Evolutionary conservation across 2,888 invertebrate genomes (phyloP).

Genomic region (Leptinotarsa rubiginosa): DNA sequence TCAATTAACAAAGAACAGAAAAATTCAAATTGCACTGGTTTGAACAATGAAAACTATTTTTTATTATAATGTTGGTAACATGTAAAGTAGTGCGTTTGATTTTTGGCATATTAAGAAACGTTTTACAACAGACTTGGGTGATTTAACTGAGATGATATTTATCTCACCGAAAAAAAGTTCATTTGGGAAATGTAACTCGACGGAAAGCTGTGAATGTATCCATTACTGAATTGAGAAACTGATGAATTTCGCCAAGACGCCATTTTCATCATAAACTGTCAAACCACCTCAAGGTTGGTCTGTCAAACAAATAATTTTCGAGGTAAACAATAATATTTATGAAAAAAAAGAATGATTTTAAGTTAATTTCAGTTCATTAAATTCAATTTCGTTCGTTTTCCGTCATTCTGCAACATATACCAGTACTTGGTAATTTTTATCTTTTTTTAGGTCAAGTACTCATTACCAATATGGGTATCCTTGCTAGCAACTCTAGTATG

Average conservation of each 20-base stretch:
- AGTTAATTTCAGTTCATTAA: slow-evolving; percentile 20
- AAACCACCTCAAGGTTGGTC: slow-evolving; percentile 58
- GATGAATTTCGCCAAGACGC: slow-evolving; percentile 51
- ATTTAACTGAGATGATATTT: neutral
- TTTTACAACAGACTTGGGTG: neutral
- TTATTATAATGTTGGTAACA: slow-evolving; percentile 42
- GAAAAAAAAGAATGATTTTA: slow-evolving; percentile 38
- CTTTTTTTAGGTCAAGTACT: slow-evolving; percentile 60
- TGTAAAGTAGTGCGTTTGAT: slow-evolving; percentile 58
- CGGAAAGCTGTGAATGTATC: neutral
- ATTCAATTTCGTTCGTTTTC: neutral
- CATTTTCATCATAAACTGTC: slow-evolving; percentile 60
- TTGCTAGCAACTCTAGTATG: slow-evolving; percentile 33
- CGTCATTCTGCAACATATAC: neutral
- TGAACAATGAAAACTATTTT: too few relatives aligned
- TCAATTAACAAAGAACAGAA: too few relatives aligned
- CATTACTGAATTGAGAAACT: neutral
- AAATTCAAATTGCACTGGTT: too few relatives aligned
- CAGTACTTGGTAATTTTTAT: neutral
- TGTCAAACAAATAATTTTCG: slow-evolving; percentile 60
- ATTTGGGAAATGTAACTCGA: neutral
- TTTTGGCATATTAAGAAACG: slow-evolving; percentile 54
- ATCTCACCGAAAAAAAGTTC: neutral
- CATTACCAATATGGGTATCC: slow-evolving; percentile 62
- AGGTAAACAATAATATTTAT: slow-evolving; percentile 63